Percentiles rank a stretch among this genome's conserved stretches.
phyloP scores from a whole-genome alignment of 2,888 invertebrate species.

The Aspidiotus rigidus region DNA sequence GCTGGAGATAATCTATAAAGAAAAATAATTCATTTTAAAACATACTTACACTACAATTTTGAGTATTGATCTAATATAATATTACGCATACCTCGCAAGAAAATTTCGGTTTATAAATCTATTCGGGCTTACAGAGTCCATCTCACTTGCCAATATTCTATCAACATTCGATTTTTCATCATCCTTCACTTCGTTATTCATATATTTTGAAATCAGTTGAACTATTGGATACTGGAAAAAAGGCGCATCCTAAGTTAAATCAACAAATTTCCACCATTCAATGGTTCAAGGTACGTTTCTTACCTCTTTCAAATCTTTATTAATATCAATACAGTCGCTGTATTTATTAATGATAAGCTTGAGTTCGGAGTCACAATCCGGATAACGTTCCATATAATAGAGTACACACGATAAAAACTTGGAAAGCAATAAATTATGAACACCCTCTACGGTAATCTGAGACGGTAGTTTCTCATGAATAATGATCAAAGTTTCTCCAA shows the following conservation, averaged over 20 bases:
- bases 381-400: not conserved
- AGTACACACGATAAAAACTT: not conserved
- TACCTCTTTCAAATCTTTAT: not conserved
- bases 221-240: not conserved
- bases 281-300: not conserved
- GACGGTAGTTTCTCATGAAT: not conserved
- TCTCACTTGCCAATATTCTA: no score
- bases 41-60: not conserved
- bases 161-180: no score
- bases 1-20: not conserved
- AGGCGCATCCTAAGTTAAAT: not conserved
- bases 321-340: not conserved
- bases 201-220: conserved; percentile 2
- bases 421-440: not conserved
- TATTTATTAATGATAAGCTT: not conserved
- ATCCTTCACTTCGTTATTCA: not conserved
- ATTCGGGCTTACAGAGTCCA: no score
- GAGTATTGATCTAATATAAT: not conserved
- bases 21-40: not conserved
- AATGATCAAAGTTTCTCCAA: not conserved
- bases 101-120: not conserved
- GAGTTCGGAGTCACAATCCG: not conserved
- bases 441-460: not conserved
- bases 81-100: conserved; percentile 1
- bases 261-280: not conserved